Evolutionary conservation across 2,888 invertebrate genomes (phyloP), one percentile per base, ranked within the genome.

Genomic region (Campaea margaritaria): DNA sequence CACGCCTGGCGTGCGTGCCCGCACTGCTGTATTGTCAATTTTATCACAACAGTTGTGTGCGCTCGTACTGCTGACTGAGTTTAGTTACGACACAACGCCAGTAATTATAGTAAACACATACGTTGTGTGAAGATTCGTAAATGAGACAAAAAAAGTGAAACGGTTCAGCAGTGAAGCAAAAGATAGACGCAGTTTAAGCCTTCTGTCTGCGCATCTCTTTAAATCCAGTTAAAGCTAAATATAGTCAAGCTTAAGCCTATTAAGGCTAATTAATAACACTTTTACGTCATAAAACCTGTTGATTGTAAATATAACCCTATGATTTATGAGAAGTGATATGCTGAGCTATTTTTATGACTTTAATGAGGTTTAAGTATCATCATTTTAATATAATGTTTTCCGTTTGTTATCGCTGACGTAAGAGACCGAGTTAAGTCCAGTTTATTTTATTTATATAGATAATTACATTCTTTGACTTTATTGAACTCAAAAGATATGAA

Each of bases 391-490:
- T 55, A 43, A 54, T 55, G 42, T 65, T 58, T 65, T 64, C 55
- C 60, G 43, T 65, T 62, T 39, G 57, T 64, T 68, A 75, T 66
- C 69, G 62, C 59, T 80, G 81, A 80, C 81, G 80, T 73, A 76
- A 66, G 52, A 54, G 48, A 64, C 46, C 39, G 52, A 52, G 70
- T 78, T 72, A 70, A 71, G 69, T 72, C 70, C 61, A 47, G 65
- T 75, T 76, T 77, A 79, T 75, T 73, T 34, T 70, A 65, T 69
- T 68, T 69, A 46, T 63, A 64, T 60, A 73, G 3, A n/a, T n/a
- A n/a, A n/a, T n/a, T n/a, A 21, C 66, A 70, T 70, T 70, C 63
- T 69, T 62, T 75, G 73, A 74, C 74, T 68, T 73, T 71, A 62
- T 59, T 63, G 71, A 74, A 75, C 60, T 52, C 31, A 16, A 11